Conservation (phyloP, 2,797 vertebrate species). For the Fundulus diaphanus region DNA sequence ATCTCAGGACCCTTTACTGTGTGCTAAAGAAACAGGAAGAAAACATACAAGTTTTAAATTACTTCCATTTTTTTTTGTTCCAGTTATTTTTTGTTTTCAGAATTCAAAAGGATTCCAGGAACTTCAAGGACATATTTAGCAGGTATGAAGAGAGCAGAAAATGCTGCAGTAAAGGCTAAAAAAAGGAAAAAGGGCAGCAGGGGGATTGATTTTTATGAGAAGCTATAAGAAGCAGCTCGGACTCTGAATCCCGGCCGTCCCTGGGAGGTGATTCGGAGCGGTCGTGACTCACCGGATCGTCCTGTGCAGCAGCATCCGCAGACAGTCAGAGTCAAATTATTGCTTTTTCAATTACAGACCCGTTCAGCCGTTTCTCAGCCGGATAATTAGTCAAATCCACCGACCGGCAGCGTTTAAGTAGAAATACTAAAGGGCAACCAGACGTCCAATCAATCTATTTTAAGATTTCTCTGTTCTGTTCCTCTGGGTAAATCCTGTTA, state of each 20-base stretch:
- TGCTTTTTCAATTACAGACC: conserved; percentile 61
- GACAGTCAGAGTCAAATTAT: conserved; percentile 42
- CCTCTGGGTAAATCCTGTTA: conserved; percentile 41
- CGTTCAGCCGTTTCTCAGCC: conserved; percentile 27
- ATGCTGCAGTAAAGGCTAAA: conserved; percentile 5
- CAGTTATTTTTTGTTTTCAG: neutral
- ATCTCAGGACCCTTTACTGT: neutral
- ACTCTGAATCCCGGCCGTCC: conserved; percentile 19
- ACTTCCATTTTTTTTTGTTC: neutral
- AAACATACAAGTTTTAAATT: neutral
- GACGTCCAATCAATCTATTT: conserved; percentile 47
- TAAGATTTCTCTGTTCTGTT: conserved; percentile 37
- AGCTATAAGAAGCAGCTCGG: conserved; percentile 4
- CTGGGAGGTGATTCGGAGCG: neutral
- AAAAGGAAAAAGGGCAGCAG: conserved; percentile 11
- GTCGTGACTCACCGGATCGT: neutral
- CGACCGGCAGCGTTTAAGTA: conserved; percentile 41
- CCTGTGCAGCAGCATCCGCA: neutral
- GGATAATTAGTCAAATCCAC: conserved; percentile 63
- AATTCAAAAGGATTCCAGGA: neutral
- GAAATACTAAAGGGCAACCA: conserved; percentile 57
- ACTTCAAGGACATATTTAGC: conserved; percentile 1
- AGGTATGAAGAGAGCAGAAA: neutral
- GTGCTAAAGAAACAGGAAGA: neutral
- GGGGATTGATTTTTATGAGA: conserved; percentile 19